phyloP scores from a whole-genome alignment of 2,888 invertebrate genomes.

The Barypeithes pellucidus region DNA sequence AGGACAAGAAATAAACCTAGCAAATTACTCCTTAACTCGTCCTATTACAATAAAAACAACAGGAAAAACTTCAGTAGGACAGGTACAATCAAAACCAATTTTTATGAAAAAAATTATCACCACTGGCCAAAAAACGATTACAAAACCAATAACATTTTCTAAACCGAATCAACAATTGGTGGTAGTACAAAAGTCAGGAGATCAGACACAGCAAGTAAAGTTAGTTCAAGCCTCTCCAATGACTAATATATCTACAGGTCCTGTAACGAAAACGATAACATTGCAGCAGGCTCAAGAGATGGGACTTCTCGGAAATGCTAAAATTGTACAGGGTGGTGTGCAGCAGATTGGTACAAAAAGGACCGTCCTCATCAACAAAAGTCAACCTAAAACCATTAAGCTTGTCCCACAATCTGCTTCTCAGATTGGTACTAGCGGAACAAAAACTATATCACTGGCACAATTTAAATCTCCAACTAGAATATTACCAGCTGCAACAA shows the following conservation, averaged over 20 bases:
- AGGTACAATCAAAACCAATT: constrained; percentile 64
- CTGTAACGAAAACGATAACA: constrained; percentile 74
- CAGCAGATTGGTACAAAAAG: constrained; percentile 65
- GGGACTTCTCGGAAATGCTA: constrained; percentile 74
- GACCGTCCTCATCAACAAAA: constrained; percentile 67
- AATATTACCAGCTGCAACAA: constrained; percentile 76
- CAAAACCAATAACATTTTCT: constrained; percentile 59
- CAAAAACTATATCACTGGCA: constrained; percentile 68
- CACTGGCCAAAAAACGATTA: constrained; percentile 58
- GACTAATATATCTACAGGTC: constrained; percentile 59
- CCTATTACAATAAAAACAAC: constrained; percentile 66
- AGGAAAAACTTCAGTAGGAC: constrained; percentile 59
- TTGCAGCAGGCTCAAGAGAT: constrained; percentile 78
- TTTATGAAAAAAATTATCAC: constrained; percentile 68
- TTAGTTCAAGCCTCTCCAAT: constrained; percentile 65
- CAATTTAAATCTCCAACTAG: constrained; percentile 80
- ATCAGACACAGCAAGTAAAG: constrained; percentile 60
- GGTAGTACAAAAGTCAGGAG: constrained; percentile 51
- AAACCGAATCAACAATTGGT: constrained; percentile 58
- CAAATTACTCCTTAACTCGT: constrained; percentile 66
- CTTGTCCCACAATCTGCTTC: constrained; percentile 64
- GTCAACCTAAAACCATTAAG: constrained; percentile 66
- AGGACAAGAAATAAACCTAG: constrained; percentile 67
- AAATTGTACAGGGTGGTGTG: constrained; percentile 69
- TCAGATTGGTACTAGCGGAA: constrained; percentile 58